Evolutionary conservation across 2,888 invertebrate genomes (phyloP), one percentile per base, ranked within the genome.

Genomic region (Gryllus longicercus): DNA sequence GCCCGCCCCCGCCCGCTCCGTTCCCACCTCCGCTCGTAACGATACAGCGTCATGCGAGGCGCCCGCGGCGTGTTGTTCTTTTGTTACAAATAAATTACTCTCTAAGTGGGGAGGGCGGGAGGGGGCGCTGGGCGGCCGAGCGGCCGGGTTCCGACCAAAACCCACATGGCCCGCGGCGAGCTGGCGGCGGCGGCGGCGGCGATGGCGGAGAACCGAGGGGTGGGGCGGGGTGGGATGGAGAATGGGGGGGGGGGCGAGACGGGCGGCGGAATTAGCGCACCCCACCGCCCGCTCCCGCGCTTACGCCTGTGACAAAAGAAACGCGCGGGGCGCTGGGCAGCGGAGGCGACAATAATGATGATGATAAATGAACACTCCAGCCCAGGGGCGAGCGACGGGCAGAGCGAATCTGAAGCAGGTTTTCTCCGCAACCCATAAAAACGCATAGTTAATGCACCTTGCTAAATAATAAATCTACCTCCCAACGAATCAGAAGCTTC

Each of bases 251-350:
- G 78, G 78, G 18, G 78, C 11, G 78, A 63, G 78, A 18, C n/a
- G 18, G 76, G 49, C 78, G 78, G 78, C 78, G 50, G 63, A 21
- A 78, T 78, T 63, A 78, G 63, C 50, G 78, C 51, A 63, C 78
- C 51, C 23, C 78, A 12, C 50, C 12, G 49, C 76, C 63, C 78
- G 50, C 78, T 78, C 78, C 51, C 21, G 12, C 76, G 23, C 78
- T 18, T 14, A 23, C 50, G 50, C 14, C 16, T 11, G 50, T 16
- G n/a, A 11, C 78, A 78, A 10, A 51, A 49, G 14, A 18, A 25
- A 21, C 23, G 14, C 76, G 38, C 38, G 38, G 38, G 38, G 38
- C 38, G 38, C 38, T 38, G 38, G 38, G 38, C 38, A 38, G 38
- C 8, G 38, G 38, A 38, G 38, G 38, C 38, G 38, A 38, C 38